phyloP scores from a whole-genome alignment of 2,113 vertebrate genomes.

The Suricata suricatta region DNA sequence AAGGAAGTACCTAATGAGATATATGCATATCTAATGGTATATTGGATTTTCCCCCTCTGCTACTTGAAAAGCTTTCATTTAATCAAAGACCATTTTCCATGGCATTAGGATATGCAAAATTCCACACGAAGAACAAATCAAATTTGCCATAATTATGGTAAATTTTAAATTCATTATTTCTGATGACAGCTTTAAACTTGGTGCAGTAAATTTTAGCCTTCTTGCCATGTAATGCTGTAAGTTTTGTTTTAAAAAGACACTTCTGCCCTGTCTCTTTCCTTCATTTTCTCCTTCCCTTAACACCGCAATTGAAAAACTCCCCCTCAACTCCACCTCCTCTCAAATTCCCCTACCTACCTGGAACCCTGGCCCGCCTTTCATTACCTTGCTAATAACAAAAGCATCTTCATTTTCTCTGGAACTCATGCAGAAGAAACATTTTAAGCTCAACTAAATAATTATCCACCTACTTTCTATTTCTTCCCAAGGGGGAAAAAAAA shows the following conservation, averaged over 20 bases:
- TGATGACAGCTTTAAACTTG: constrained; percentile 8
- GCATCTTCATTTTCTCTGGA: constrained; percentile 81
- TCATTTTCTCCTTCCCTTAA: constrained; percentile 51
- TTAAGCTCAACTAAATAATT: constrained; percentile 82
- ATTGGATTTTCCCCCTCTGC: neutral
- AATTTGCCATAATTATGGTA: neutral
- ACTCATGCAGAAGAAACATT: constrained; percentile 80
- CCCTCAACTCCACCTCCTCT: constrained; percentile 26
- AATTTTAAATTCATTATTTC: neutral
- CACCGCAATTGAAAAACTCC: neutral
- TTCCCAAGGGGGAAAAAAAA: constrained; percentile 53
- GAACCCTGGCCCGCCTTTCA: constrained; percentile 39
- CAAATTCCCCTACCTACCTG: neutral
- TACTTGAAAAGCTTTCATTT: constrained; percentile 23
- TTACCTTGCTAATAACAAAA: constrained; percentile 74
- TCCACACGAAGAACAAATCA: neutral
- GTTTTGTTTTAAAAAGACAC: constrained; percentile 28
- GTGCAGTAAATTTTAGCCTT: constrained; percentile 7
- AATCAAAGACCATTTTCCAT: neutral
- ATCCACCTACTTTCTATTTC: constrained; percentile 78
- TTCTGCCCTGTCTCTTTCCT: neutral
- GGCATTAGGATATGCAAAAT: neutral
- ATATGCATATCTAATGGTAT: neutral
- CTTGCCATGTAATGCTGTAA: neutral
- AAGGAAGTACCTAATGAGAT: neutral